Base-by-base conservation (phyloP, 2,797 vertebrate genomes). In the Alosa sapidissima region DNA sequence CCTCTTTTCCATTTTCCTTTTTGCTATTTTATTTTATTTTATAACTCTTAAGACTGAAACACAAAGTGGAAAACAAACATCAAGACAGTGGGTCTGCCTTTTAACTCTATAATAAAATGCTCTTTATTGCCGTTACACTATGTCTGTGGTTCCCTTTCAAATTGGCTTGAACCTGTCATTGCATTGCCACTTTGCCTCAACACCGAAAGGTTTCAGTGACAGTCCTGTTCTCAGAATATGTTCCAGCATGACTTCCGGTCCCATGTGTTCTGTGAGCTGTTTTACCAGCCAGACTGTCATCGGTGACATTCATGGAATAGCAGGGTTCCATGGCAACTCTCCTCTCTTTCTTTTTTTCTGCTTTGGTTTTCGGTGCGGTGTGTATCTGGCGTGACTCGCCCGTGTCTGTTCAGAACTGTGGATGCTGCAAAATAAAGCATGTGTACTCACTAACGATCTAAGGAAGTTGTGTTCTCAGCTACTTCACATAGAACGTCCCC, bases 271-370 rank as follows among this genome's bases (percentile, higher is more conserved):
- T 16, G 68, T 41, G 41, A 45, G 36, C 36, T 75, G 68, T 75
- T 45, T 14, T 45, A 41, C 68, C 68, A 45, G 36, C 68, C 6
- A 14, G 68, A 33, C 16, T 75, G 68, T 75, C 33, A 14, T 36
- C 10, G 13, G 68, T 75, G 68, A 41, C 68, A 75, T 75, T 75
- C 16, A 41, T 75, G 14, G 36, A 45, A 75, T 75, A 75, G 10
- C 68, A 41, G 68, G 68, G 33, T 33, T 75, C 68, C 68, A 75
- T 75, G 68, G 68, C 68, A 75, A 75, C 68, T 75, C 68, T 75
- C 33, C 14, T 45, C 33, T 6, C 68, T 41, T 14, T 72, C 28
- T 10, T 21, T 28, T 36, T 36, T 16, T 75, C 68, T 45, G 68
- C 68, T 45, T 28, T 28, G 28, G 68, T 13, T 75, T 16, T 45